A percentile compares a stretch with the other conserved stretches of the same genome.
Evolutionary conservation across 2,797 vertebrate species (phyloP).

Genomic region (Hirundo rustica): DNA sequence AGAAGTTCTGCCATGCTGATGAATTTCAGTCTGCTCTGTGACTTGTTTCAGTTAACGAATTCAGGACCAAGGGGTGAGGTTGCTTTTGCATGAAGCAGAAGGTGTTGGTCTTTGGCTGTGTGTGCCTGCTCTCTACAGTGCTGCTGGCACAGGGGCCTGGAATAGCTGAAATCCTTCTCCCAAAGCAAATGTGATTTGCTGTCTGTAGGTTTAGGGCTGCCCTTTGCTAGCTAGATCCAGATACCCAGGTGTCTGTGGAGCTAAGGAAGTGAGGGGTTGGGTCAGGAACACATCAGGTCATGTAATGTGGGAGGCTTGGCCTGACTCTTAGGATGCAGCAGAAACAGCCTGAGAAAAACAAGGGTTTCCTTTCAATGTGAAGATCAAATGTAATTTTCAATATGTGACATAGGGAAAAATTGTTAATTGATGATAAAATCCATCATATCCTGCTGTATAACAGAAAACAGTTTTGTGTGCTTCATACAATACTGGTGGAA

Average conservation of each 20-base stretch:
- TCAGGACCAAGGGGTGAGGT: background rate
- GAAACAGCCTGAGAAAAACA: background rate
- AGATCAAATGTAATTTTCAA: background rate
- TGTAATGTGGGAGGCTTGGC: background rate
- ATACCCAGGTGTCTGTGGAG: rapidly evolving
- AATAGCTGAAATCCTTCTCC: background rate
- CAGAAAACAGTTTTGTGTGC: background rate
- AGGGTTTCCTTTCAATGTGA: background rate
- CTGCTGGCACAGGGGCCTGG: background rate
- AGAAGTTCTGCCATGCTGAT: background rate
- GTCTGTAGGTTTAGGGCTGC: background rate
- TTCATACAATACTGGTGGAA: background rate
- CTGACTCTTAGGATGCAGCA: background rate
- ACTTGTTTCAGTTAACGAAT: background rate
- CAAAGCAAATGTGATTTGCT: background rate
- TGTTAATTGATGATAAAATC: background rate
- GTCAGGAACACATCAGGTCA: rapidly evolving
- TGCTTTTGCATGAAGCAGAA: background rate
- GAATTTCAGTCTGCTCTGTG: background rate
- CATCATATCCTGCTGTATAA: background rate
- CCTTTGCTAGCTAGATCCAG: background rate
- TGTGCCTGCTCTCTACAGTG: background rate
- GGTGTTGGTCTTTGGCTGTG: background rate
- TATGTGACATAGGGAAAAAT: background rate
- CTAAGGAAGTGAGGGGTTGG: background rate